phyloP scores from a whole-genome alignment of 2,888 invertebrate genomes.

The Nemurella pictetii region DNA sequence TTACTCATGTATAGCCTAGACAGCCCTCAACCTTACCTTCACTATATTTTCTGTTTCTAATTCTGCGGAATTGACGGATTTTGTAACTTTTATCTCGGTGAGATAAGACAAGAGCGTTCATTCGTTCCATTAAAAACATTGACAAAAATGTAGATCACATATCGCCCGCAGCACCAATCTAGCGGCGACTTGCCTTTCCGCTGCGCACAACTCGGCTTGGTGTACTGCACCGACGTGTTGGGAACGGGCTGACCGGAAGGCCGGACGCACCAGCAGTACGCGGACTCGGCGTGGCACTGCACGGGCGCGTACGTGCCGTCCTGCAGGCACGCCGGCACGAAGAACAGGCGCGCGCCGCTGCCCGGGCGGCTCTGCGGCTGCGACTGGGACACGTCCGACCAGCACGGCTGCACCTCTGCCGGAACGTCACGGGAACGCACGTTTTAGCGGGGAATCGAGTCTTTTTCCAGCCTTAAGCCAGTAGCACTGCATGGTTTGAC shows the following conservation, averaged over 20 bases:
- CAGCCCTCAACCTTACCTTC: neutral
- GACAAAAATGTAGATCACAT: too few relatives aligned
- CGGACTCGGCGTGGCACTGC: conserved; percentile 78
- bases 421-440: neutral
- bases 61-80: too few relatives aligned
- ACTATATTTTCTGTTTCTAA: too few relatives aligned
- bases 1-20: too few relatives aligned
- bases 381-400: conserved; percentile 47
- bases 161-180: neutral
- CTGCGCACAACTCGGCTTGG: conserved; percentile 68
- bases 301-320: conserved; percentile 85
- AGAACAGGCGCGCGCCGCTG: conserved; percentile 57
- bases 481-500: too few relatives aligned
- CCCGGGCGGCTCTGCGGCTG: conserved; percentile 54
- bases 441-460: too few relatives aligned
- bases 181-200: neutral
- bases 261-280: conserved; percentile 89
- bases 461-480: too few relatives aligned
- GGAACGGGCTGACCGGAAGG: conserved; percentile 79
- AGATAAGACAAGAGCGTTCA: too few relatives aligned
- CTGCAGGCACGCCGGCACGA: conserved; percentile 76
- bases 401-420: conserved; percentile 53
- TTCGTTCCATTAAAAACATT: too few relatives aligned
- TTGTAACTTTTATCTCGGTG: too few relatives aligned
- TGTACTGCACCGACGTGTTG: conserved; percentile 73